phyloP scores from a whole-genome alignment of 2,113 vertebrate genomes.

The Semnopithecus entellus region DNA sequence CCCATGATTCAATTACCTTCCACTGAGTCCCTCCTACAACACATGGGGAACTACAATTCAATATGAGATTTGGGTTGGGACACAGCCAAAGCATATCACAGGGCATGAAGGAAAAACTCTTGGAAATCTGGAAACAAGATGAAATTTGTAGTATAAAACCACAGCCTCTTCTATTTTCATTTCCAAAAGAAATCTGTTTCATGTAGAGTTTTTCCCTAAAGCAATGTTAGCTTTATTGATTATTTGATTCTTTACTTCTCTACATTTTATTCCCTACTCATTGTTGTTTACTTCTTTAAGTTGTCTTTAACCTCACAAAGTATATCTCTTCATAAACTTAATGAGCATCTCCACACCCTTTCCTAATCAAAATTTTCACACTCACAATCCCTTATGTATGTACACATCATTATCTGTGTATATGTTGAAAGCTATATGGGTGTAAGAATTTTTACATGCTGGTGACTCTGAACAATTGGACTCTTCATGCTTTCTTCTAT shows the following conservation, averaged over 20 bases:
- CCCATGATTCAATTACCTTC: too few relatives aligned
- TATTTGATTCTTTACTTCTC: neutral
- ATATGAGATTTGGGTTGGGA: too few relatives aligned
- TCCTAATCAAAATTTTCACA: neutral
- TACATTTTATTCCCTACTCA: neutral
- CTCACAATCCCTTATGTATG: neutral
- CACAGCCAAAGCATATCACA: too few relatives aligned
- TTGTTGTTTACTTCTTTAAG: neutral
- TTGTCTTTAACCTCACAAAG: neutral
- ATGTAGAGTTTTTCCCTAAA: neutral
- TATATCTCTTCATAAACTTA: neutral
- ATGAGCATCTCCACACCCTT: neutral
- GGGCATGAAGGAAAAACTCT: neutral
- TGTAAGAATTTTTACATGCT: neutral
- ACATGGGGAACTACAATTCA: too few relatives aligned
- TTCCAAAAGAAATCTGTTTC: neutral
- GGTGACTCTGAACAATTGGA: neutral
- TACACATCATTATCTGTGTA: neutral
- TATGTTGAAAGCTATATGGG: neutral
- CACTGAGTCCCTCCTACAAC: too few relatives aligned
- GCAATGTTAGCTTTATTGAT: neutral
- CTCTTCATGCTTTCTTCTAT: neutral
- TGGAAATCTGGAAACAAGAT: neutral
- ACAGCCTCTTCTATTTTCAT: neutral
- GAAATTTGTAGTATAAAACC: neutral